Evolutionary conservation across 2,888 invertebrate species (phyloP), one percentile per base, ranked within the genome.

Genomic region (Galerucella pusilla): DNA sequence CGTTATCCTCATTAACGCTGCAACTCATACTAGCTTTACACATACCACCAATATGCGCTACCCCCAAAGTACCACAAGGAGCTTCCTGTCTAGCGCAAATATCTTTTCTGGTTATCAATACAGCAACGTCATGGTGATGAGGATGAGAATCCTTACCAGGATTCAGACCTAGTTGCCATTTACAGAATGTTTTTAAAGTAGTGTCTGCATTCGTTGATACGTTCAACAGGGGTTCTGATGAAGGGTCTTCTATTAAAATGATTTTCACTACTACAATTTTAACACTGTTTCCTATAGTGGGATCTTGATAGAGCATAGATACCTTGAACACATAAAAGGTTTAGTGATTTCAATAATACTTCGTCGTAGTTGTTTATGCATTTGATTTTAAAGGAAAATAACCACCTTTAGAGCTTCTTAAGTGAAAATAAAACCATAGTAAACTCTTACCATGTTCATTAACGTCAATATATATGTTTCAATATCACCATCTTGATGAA

Each of bases 1-100:
- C 97, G 85, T 94, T 94, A 89, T 97, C 97, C 88, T 97, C 96
- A 86, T 96, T 96, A 84, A 97, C 94, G 84, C 94, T 96, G 86
- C 96, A 97, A 85, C 96, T 95, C 80, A 93, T 91, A 82, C 93
- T 92, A 6, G 94, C 92, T 85, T 94, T 94, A 88, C 97, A 97
- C 93, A 97, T 95, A 68, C 96, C 95, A 0, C 94, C 94, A 80
- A 97, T 94, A 88, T 95, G 96, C 49, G 97, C 96, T 83, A 97
- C 92, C 45, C 97, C 97, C 83, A 96, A 89, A 1, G 96, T 95
- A 85, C 93, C 93, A 89, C 87, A 90, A 79, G 88, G 88, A 10
- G 84, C 83, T 78, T 88, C 85, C 71, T 86, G 84, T 42, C 86
- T 90, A 74, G 92, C 91, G 87, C 94, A 94, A 82, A 94, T 93